Evolutionary conservation across 2,888 invertebrate species (phyloP), one percentile per base, ranked within the genome.

Genomic region (Thera obeliscata): DNA sequence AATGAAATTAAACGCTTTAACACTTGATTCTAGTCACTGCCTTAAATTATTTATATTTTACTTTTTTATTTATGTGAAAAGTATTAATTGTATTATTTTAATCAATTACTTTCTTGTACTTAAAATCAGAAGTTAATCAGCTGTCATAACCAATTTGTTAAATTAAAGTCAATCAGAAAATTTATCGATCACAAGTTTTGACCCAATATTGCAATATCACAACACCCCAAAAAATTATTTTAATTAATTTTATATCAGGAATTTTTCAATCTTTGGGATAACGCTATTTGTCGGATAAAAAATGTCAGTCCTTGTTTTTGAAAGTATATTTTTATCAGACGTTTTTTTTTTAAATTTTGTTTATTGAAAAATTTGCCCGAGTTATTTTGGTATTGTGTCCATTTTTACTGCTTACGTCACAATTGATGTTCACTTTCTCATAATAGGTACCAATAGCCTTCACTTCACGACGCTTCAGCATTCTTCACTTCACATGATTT

Each of bases 1-100:
- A 67, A 78, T 71, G 74, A 72, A 78, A 73, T 68, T 72, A 72
- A 78, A 78, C 77, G 82, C 84, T 83, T 85, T 83, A 83, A 77
- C 70, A 78, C 77, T 76, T 75, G 72, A 75, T 78, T 86, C 87
- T 90, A 89, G 89, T 89, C 88, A 84, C 79, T 74, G 82, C 80
- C 83, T 82, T 82, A 12, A 56, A 81, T 74, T 78, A 9, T 49
- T 61, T 57, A 60, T 57, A 49, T 55, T 70, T 57, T 54, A 33
- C 3, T 46, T 1, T 46, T 46, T 2, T 8, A 2, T 46, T 46
- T 9, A 2, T 46, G 1, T 7, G 43, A 49, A 49, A 49, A 12
- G 4, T n/a, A 7, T 22, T 56, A 61, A 65, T 12, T 61, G 22
- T 54, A 55, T 54, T 7, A 52, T 35, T 54, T 2, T 46, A 9